Conservation (phyloP, 2,113 vertebrate species). For the Gallinago paraguaiae region DNA sequence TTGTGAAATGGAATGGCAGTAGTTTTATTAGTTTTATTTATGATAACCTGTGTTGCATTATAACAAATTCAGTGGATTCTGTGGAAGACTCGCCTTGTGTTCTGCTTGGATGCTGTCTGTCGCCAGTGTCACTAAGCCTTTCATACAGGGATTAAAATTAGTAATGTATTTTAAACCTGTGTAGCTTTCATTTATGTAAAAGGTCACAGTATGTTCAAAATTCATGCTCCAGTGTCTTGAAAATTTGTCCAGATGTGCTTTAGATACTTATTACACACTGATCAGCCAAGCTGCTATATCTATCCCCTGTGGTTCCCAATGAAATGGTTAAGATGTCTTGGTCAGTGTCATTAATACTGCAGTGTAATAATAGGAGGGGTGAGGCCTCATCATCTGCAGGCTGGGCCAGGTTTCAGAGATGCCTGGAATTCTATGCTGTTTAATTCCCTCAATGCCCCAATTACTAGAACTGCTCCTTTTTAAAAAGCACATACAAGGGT, state of each 20-base stretch:
- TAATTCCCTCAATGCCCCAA: neutral
- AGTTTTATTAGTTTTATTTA: neutral
- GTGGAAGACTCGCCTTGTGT: neutral
- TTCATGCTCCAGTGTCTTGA: neutral
- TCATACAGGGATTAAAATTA: neutral
- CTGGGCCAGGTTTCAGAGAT: neutral
- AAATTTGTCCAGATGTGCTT: neutral
- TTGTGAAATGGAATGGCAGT: neutral
- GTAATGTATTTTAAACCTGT: neutral
- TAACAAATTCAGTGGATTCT: neutral
- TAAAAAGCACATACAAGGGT: neutral
- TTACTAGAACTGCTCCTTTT: neutral
- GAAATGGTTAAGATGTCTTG: neutral
- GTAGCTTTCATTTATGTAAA: neutral
- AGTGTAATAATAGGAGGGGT: neutral
- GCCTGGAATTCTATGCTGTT: neutral
- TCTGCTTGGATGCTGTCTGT: neutral
- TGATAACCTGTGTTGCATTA: neutral
- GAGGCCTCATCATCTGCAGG: neutral
- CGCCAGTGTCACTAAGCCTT: neutral
- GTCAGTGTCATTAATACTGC: neutral
- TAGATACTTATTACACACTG: neutral
- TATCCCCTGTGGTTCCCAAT: neutral
- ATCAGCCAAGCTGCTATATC: neutral
- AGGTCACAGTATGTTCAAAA: neutral